Percentiles rank a stretch among this genome's conserved stretches.
phyloP scores from a whole-genome alignment of 2,113 vertebrate genomes.

The Pantherophis guttatus region DNA sequence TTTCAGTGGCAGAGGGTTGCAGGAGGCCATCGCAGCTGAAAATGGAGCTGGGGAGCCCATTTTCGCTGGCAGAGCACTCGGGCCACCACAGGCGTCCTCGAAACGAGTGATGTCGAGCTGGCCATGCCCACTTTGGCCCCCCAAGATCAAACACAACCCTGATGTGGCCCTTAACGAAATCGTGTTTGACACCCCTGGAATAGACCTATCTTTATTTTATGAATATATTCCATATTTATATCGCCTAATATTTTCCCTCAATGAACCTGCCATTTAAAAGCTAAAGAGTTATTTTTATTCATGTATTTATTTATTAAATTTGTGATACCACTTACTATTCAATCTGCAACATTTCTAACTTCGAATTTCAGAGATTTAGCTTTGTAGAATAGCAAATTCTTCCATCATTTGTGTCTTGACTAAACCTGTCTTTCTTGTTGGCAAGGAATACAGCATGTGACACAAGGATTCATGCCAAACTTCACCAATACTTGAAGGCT shows the following conservation, averaged over 20 bases:
- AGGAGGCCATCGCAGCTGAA: too few species aligned
- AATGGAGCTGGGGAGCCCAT: too few species aligned
- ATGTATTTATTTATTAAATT: too few species aligned
- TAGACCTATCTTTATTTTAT: neutral
- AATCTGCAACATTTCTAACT: neutral
- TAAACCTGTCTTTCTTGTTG: neutral
- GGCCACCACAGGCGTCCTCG: too few species aligned
- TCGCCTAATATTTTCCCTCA: neutral
- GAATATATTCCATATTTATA: neutral
- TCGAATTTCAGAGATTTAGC: neutral
- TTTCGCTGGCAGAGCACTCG: too few species aligned
- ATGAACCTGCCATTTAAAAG: neutral
- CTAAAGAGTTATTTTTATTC: neutral
- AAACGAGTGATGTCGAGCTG: too few species aligned
- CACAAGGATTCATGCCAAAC: neutral
- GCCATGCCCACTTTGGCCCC: too few species aligned
- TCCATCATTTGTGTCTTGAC: neutral
- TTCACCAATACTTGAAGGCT: neutral
- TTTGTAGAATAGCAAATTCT: neutral
- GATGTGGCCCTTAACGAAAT: too few species aligned
- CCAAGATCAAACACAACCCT: too few species aligned
- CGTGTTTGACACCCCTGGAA: too few species aligned
- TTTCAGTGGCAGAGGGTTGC: too few species aligned
- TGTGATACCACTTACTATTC: neutral
- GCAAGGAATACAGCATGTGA: neutral